A percentile compares a stretch with the other conserved stretches of the same genome.
Conservation (phyloP, 2,113 vertebrate species). For the Thinocorus orbignyianus region DNA sequence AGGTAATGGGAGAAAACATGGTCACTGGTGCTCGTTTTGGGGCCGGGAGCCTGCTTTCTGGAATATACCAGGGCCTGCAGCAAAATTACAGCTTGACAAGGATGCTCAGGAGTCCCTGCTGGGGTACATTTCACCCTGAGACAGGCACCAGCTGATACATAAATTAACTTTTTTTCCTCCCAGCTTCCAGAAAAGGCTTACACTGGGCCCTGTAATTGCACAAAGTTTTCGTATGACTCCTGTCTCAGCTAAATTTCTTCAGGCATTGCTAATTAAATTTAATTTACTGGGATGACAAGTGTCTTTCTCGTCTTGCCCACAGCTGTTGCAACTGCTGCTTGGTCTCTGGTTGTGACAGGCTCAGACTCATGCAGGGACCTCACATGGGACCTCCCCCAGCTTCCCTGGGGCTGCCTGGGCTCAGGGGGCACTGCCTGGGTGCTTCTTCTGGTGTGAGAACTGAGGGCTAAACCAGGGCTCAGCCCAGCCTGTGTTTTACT, state of each 20-base stretch:
- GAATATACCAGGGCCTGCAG: background rate
- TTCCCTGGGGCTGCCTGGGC: background rate
- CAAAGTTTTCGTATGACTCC: background rate
- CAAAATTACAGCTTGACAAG: background rate
- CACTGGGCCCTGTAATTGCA: background rate
- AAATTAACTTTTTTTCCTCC: background rate
- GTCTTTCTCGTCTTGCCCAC: background rate
- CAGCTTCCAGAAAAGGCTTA: background rate
- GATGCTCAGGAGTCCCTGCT: background rate
- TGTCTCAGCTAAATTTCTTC: background rate
- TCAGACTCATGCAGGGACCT: background rate
- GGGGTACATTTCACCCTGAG: background rate
- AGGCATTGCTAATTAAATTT: background rate
- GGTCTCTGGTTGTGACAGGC: background rate
- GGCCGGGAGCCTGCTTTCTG: background rate
- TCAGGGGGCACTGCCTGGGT: background rate
- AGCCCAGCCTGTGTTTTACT: background rate
- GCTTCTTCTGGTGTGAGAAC: background rate
- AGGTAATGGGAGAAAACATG: fast-evolving
- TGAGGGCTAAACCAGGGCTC: fast-evolving
- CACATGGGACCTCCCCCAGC: background rate
- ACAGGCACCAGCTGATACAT: background rate
- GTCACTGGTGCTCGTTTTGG: fast-evolving
- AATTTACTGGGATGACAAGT: background rate
- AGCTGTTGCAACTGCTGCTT: background rate